Evolutionary conservation across 2,113 vertebrate species (phyloP), one percentile per base, ranked within the genome.

Genomic region (Microcebus lehilahytsara): DNA sequence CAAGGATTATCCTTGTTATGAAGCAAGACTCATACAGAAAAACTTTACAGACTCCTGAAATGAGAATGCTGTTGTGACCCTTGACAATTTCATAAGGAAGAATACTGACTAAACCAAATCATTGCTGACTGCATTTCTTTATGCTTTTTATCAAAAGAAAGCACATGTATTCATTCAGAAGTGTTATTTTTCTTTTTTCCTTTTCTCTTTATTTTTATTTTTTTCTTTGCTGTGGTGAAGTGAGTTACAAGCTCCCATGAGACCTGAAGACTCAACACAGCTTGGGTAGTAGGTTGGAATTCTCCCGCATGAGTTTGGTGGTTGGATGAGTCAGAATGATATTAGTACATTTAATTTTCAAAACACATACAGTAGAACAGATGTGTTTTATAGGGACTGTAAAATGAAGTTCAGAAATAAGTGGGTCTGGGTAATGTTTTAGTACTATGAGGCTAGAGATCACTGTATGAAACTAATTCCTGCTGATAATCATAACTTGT

Each of bases 401-500:
- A 96, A 90, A 96, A 93, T 93, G 40, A 93, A 96, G 62, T 77
- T 97, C 69, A 92, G 84, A 77, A 96, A 49, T 84, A 88, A 64
- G 34, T 66, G n/a, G 56, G 32, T 78, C 96, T 97, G 96, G 93
- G 81, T 92, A 97, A 89, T 96, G 95, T 97, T 95, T 62, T 78
- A 85, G 23, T 53, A 60, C 40, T 85, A 75, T n/a, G 85, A 69
- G 72, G 53, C 79, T 78, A 83, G 90, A 60, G 96, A 94, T 96
- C 81, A 79, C 34, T 72, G 40, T 71, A 67, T 83, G 69, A 97
- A 97, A 90, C 95, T 96, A 97, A 98, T 95, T 93, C 97, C 93
- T 97, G 94, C 93, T 89, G 95, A 97, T 95, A 97, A 97, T 96
- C 93, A 94, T 71, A 94, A 96, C 96, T 97, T 75, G 90, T 97